These are phyloP conservation scores for Phycodurus eques DNA, from an alignment of 2,113 vertebrate genomes.

Conservation along the genomic window DNA sequence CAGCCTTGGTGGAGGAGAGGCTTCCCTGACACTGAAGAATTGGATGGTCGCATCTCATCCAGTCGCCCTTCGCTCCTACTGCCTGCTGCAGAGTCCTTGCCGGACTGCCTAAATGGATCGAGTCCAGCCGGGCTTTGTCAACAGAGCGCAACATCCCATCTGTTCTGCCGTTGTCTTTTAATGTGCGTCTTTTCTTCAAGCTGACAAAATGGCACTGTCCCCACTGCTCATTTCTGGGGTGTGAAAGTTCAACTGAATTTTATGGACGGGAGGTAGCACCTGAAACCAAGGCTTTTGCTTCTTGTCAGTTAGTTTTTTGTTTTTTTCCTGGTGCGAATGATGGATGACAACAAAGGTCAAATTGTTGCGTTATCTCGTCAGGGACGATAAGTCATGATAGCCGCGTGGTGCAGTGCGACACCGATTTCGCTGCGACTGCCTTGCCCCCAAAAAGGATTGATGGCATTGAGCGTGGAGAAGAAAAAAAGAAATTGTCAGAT, in stretches of 20 bases:
- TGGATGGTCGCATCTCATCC: slow-evolving; percentile 50
- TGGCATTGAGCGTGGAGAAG: neutral
- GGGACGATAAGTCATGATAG: slow-evolving; percentile 54
- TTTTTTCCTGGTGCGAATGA: slow-evolving; percentile 51
- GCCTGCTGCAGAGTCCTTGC: slow-evolving; percentile 24
- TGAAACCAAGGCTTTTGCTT: neutral
- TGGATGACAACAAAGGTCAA: slow-evolving; percentile 75
- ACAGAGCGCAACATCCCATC: slow-evolving; percentile 51
- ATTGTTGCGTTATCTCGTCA: slow-evolving; percentile 49
- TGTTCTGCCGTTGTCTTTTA: slow-evolving; percentile 47
- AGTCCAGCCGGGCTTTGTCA: slow-evolving; percentile 39
- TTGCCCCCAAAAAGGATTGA: neutral
- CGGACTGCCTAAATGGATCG: slow-evolving; percentile 40
- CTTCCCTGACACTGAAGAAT: slow-evolving; percentile 49
- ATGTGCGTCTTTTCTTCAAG: slow-evolving; percentile 43
- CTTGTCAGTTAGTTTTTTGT: slow-evolving; percentile 15
- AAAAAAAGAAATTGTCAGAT: neutral
- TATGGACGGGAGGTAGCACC: slow-evolving; percentile 22
- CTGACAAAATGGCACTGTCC: slow-evolving; percentile 41
- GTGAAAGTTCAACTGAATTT: slow-evolving; percentile 61
- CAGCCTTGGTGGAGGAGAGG: slow-evolving; percentile 25
- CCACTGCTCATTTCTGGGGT: slow-evolving; percentile 56
- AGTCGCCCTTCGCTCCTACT: slow-evolving; percentile 33
- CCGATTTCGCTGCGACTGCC: neutral
- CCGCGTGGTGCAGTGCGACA: neutral